phyloP scores from a whole-genome alignment of 2,888 invertebrate genomes.

The Hydraecia micacea region DNA sequence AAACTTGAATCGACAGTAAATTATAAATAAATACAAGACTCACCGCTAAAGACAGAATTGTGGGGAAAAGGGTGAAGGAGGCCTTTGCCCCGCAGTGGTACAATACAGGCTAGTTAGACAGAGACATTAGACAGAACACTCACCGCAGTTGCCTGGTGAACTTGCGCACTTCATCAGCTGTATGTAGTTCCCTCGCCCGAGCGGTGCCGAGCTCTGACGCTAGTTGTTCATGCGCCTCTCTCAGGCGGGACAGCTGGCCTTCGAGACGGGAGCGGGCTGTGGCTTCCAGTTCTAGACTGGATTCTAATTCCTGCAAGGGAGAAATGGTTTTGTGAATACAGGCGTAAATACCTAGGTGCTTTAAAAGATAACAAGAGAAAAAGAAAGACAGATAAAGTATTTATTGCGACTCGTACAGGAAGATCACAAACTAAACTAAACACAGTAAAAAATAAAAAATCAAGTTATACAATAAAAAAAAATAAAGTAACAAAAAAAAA shows the following conservation, averaged over 20 bases:
- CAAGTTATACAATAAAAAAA: too few species aligned
- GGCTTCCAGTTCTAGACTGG: slow-evolving; percentile 96
- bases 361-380: too few species aligned
- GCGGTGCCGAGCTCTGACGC: slow-evolving; percentile 92
- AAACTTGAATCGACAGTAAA: too few species aligned
- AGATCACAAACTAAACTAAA: too few species aligned
- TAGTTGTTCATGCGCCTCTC: slow-evolving; percentile 86
- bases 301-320: slow-evolving; percentile 94
- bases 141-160: slow-evolving; percentile 83
- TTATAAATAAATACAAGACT: neutral
- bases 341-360: too few species aligned
- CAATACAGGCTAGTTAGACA: too few species aligned
- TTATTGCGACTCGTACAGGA: too few species aligned
- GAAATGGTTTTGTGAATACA: neutral
- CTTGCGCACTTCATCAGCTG: slow-evolving; percentile 95
- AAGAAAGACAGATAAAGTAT: too few species aligned
- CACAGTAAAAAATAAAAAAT: too few species aligned
- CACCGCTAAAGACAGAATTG: slow-evolving; percentile 69
- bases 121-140: neutral
- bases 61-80: neutral
- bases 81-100: neutral
- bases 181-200: slow-evolving; percentile 93
- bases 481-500: too few species aligned
- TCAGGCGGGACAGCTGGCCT: slow-evolving; percentile 90
- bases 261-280: slow-evolving; percentile 97